Percentiles rank a stretch among this genome's conserved stretches.
Evolutionary conservation across 1,140 invertebrate genomes (phyloP).

Genomic region (Dreissena rostriformis): DNA sequence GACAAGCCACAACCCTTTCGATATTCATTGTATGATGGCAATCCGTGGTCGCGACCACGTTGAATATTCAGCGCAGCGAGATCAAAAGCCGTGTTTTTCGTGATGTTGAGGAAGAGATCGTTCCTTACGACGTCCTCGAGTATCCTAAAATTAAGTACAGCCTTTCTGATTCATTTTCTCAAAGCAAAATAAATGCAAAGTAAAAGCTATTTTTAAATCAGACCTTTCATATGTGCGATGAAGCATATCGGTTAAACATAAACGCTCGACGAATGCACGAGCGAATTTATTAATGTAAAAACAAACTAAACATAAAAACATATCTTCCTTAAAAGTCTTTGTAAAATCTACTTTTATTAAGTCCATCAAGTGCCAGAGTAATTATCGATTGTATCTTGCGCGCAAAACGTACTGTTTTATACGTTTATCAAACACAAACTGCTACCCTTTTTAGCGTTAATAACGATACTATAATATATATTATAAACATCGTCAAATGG

Average conservation of each 20-base stretch:
- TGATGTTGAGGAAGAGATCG: conserved; percentile 4
- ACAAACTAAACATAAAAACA: too few relatives aligned
- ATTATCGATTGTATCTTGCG: too few relatives aligned
- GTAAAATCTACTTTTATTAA: too few relatives aligned
- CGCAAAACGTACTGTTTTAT: too few relatives aligned
- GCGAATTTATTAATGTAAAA: too few relatives aligned
- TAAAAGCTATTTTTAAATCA: background rate
- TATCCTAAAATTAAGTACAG: background rate
- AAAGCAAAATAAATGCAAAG: background rate
- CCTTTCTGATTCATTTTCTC: background rate
- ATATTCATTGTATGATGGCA: conserved; percentile 87
- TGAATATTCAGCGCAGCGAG: conserved; percentile 92
- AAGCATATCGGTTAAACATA: background rate
- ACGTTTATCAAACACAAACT: too few relatives aligned
- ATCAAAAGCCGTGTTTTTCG: conserved; percentile 82
- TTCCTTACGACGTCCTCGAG: conserved; percentile 26
- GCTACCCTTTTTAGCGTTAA: too few relatives aligned
- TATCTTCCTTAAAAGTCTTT: too few relatives aligned
- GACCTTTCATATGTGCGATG: background rate
- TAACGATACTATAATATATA: too few relatives aligned
- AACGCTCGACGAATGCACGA: background rate
- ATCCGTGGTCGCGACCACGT: conserved; percentile 93
- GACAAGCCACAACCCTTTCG: conserved; percentile 43
- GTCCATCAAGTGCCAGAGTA: too few relatives aligned
- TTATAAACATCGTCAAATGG: too few relatives aligned